Percentiles rank a stretch among this genome's conserved stretches.
phyloP scores from a whole-genome alignment of 2,113 vertebrate genomes.

The Oreochromis niloticus region DNA sequence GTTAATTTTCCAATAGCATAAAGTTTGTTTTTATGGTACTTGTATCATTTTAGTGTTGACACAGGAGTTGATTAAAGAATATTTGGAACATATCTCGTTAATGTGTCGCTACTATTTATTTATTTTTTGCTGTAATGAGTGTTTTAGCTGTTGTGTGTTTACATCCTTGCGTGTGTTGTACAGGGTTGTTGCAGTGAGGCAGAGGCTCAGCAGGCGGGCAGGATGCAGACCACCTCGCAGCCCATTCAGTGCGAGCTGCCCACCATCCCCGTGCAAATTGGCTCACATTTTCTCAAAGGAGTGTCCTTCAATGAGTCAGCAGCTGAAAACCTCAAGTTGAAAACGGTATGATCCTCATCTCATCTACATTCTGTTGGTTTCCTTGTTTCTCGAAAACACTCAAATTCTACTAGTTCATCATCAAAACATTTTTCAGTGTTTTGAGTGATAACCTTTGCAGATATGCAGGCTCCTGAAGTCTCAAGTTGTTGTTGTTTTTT shows the following conservation, averaged over 20 bases:
- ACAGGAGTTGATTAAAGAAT: background rate
- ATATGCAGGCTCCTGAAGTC: background rate
- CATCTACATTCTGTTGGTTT: background rate
- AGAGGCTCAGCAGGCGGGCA: constrained; percentile 94
- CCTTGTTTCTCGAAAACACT: background rate
- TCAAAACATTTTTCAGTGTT: background rate
- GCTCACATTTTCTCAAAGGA: constrained; percentile 92
- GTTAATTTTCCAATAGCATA: background rate
- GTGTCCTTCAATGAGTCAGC: constrained; percentile 96
- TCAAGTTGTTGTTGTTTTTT: background rate
- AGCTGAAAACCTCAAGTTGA: constrained; percentile 94
- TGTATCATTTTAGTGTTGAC: background rate
- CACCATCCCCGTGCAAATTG: constrained; percentile 94
- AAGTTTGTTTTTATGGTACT: background rate
- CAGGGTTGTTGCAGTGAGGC: constrained; percentile 96
- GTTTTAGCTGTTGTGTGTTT: background rate
- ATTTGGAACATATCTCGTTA: background rate
- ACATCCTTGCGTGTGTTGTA: background rate
- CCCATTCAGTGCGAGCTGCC: constrained; percentile 96
- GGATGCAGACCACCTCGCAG: constrained; percentile 91
- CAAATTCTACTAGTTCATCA: background rate
- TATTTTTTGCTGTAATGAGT: background rate
- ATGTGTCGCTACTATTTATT: background rate
- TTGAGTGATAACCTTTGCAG: background rate
- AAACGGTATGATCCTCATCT: constrained; percentile 78